Conservation (phyloP, 2,888 invertebrate species). For the Hanleya hanleyi region DNA sequence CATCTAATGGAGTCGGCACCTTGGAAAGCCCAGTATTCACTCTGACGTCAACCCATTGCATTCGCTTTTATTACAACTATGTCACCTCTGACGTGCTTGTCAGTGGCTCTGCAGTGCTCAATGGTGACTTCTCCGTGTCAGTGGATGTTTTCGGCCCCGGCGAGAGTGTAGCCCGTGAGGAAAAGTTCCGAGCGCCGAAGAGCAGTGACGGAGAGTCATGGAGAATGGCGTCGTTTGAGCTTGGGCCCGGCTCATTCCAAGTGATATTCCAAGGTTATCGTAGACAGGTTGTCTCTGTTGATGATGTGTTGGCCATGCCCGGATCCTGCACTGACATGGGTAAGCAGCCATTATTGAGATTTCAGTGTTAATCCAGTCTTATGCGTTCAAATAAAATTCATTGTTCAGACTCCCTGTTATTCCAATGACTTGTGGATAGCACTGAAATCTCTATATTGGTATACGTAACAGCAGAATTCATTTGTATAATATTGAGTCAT, state of each 20-base stretch:
- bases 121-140: background rate
- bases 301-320: conserved; percentile 51
- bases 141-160: background rate
- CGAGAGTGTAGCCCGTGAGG: background rate
- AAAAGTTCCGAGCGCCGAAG: background rate
- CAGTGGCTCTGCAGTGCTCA: conserved; percentile 27
- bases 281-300: conserved; percentile 46
- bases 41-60: conserved; percentile 45
- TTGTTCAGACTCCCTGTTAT: too few relatives aligned
- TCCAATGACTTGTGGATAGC: too few relatives aligned
- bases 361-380: too few relatives aligned
- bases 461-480: too few relatives aligned
- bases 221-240: conserved; percentile 55
- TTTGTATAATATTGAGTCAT: too few relatives aligned
- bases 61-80: conserved; percentile 59
- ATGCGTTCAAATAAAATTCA: too few relatives aligned
- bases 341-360: too few relatives aligned
- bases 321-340: conserved; percentile 51
- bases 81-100: conserved; percentile 41
- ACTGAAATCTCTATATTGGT: too few relatives aligned
- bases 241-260: conserved; percentile 44
- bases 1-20: background rate
- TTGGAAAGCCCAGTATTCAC: conserved; percentile 48
- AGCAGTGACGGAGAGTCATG: conserved; percentile 43
- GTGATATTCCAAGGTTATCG: conserved; percentile 48